Base-by-base conservation (phyloP, 2,797 vertebrate genomes). In the Echiichthys vipera region DNA sequence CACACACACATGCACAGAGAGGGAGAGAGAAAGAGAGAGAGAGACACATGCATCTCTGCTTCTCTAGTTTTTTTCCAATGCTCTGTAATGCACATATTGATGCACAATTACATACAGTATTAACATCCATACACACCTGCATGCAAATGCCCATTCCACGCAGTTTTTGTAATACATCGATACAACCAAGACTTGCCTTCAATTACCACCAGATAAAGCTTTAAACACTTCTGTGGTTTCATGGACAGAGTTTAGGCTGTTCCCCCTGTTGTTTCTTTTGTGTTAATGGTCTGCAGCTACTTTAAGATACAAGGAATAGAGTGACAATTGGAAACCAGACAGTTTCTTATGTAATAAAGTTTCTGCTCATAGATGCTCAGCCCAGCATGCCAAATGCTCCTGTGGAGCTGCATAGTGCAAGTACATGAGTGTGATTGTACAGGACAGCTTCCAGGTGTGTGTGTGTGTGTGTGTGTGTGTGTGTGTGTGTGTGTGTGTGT, bases 371-470 rank as follows among this genome's bases (percentile, higher is more conserved):
- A 42, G 37, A 13, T 12, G 59, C 47, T 71, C 47, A 34, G 47
- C 11, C 27, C 1, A 0, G 50, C 43, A 34, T 61, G 61, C 47
- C 42, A 51, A 70, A 71, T 51, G 39, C 43, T 66, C 25, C 36
- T 3, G 39, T 66, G 51, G 59, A 75, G 75, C 40, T 36, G 30
- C 57, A 27, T 24, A 17, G n/a, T 40, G 40, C 7, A 1, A n/a
- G 14, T n/a, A 34, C 32, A 39, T 72, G 39, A 81, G 13, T 27
- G 64, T 57, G 55, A 81, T 65, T 24, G 15, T 55, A 30, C 57
- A 50, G 29, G 63, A 71, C 65, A 77, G 62, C 54, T 63, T 71
- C 61, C 62, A 71, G 65, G 79, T 74, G n/a, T 45, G n/a, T 45
- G n/a, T 20, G n/a, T 45, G 7, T 42, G 39, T 18, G n/a, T 43